Evolutionary conservation across 35 echinoderm and acorn worm species (phyloP).

Genomic region (Stichopus chloronotus): DNA sequence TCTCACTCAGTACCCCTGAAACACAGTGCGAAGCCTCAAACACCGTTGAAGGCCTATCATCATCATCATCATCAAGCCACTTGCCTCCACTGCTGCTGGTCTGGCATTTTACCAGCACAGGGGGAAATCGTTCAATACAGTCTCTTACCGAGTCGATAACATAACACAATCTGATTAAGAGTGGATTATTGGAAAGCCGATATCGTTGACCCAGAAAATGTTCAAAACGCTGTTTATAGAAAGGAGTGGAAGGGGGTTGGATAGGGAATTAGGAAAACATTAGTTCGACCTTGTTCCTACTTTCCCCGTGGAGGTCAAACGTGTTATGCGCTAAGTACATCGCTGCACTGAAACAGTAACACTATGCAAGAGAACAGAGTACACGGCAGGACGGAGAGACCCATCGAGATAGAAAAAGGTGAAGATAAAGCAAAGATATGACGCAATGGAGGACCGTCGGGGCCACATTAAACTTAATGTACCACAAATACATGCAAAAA

Average conservation of each 20-base stretch:
- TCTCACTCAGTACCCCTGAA: not conserved
- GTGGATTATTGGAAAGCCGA: conserved; percentile 33
- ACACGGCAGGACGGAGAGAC: no score
- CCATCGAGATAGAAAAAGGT: no score
- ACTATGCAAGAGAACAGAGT: no score
- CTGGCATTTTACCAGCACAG: not conserved
- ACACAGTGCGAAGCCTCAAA: conserved; percentile 33
- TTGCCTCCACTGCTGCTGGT: no score
- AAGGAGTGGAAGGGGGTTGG: conserved; percentile 8
- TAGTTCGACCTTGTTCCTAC: conserved; percentile 46
- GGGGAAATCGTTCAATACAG: not conserved
- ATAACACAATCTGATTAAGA: not conserved
- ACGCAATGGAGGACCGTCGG: no score
- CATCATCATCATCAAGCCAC: no score
- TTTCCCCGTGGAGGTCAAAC: conserved; percentile 39
- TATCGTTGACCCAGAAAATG: conserved; percentile 49
- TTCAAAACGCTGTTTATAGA: conserved; percentile 17
- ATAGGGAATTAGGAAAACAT: conserved; percentile 52
- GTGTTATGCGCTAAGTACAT: not conserved
- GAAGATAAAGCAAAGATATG: no score
- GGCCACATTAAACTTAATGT: no score
- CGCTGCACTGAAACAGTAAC: no score
- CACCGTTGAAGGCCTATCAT: not conserved
- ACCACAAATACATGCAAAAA: no score
- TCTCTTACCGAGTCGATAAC: conserved; percentile 1